Conservation (phyloP, 23 tunicate genomes). For the Trididemnum miniatum region DNA sequence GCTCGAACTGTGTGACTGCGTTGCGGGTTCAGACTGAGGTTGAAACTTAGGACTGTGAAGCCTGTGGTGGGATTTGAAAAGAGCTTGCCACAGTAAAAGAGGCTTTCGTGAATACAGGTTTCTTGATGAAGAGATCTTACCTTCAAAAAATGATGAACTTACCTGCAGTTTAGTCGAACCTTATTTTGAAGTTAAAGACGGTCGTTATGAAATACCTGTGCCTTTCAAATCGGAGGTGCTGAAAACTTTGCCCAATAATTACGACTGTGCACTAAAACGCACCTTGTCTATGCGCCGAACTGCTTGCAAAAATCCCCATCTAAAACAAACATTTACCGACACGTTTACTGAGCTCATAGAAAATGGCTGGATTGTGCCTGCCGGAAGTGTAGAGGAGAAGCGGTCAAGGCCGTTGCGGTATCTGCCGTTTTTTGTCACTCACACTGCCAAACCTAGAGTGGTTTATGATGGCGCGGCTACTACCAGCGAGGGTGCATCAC, state of each 20-base stretch:
- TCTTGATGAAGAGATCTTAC: neutral
- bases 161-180: neutral
- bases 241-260: slow-evolving; percentile 10
- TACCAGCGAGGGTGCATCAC: neutral
- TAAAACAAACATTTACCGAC: neutral
- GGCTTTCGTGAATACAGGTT: neutral
- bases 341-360: neutral
- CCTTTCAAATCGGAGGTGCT: neutral
- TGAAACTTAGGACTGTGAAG: neutral
- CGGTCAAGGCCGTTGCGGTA: too few species aligned
- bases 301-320: neutral
- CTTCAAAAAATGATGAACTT: neutral
- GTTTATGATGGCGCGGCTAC: neutral
- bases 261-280: neutral
- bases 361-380: neutral
- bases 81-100: neutral
- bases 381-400: neutral
- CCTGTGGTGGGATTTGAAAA: neutral
- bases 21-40: neutral
- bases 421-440: slow-evolving; percentile 19
- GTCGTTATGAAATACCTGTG: slow-evolving; percentile 19
- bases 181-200: neutral
- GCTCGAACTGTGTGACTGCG: neutral
- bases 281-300: neutral
- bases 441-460: neutral